phyloP scores from a whole-genome alignment of 2,113 vertebrate species.

The Pipra filicauda region DNA sequence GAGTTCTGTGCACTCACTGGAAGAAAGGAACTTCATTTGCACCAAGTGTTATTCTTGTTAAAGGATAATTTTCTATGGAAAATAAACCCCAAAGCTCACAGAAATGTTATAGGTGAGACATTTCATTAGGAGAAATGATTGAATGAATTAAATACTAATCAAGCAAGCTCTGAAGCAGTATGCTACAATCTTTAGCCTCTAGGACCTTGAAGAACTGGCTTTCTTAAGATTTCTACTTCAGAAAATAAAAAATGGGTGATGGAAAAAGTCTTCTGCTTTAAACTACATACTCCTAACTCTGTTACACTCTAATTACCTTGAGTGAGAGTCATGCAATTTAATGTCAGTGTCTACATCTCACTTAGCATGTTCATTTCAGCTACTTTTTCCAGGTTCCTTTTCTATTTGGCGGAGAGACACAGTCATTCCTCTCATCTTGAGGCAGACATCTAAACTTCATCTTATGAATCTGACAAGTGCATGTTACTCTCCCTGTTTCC shows the following conservation, averaged over 20 bases:
- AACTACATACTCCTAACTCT: not conserved
- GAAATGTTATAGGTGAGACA: not conserved
- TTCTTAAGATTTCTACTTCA: not conserved
- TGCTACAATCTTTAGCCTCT: not conserved
- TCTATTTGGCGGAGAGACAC: not conserved
- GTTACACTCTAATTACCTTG: not conserved
- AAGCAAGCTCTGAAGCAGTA: not conserved
- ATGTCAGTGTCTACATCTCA: not conserved
- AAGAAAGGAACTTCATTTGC: not conserved
- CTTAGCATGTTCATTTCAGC: not conserved
- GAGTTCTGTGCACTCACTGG: not conserved
- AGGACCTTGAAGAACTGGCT: not conserved
- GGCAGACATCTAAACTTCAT: not conserved
- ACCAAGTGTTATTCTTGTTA: not conserved
- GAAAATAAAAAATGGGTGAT: not conserved
- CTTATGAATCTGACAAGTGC: not conserved
- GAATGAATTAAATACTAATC: not conserved
- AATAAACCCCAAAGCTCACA: not conserved
- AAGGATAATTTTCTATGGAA: not conserved
- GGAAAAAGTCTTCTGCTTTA: not conserved
- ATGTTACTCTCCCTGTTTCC: not conserved
- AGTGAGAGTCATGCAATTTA: not conserved
- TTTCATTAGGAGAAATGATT: not conserved
- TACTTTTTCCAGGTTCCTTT: not conserved
- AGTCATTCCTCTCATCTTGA: fast-evolving